phyloP scores from a whole-genome alignment of 2,888 invertebrate genomes.

The Arenicola marina region DNA sequence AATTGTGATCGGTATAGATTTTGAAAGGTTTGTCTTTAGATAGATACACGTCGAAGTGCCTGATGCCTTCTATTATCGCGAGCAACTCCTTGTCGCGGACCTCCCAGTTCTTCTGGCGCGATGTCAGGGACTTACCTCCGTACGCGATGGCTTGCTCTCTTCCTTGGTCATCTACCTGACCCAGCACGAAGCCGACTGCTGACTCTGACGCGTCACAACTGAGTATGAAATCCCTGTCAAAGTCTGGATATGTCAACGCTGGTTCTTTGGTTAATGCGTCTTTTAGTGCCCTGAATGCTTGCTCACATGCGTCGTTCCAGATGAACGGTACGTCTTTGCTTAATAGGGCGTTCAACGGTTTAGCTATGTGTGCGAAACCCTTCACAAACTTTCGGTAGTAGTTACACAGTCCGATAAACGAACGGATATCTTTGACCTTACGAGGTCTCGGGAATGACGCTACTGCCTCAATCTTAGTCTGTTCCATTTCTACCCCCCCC shows the following conservation, averaged over 20 bases:
- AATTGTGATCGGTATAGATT: slow-evolving; percentile 32
- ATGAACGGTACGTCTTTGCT: background rate
- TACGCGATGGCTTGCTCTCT: slow-evolving; percentile 29
- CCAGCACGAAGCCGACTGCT: slow-evolving; percentile 32
- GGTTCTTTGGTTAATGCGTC: background rate
- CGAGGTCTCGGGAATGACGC: background rate
- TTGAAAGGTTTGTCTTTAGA: slow-evolving; percentile 22
- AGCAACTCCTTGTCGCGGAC: slow-evolving; percentile 31
- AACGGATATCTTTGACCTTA: background rate
- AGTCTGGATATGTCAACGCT: background rate
- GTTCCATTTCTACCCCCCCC: background rate
- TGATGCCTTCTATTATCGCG: slow-evolving; percentile 33
- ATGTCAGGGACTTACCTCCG: slow-evolving; percentile 28
- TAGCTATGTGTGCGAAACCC: background rate
- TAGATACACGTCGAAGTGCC: slow-evolving; percentile 28
- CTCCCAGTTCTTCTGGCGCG: slow-evolving; percentile 15
- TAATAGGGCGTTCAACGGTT: background rate
- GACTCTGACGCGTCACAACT: no score
- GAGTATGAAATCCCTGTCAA: no score
- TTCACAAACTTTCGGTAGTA: background rate
- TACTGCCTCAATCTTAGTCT: background rate
- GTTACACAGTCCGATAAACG: slow-evolving; percentile 2
- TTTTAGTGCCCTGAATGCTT: background rate
- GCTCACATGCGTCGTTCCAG: background rate
- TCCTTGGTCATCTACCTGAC: slow-evolving; percentile 27